Percentiles rank a stretch among this genome's conserved stretches.
Evolutionary conservation across 2,797 vertebrate genomes (phyloP).

Genomic region (Delichon dasypus): DNA sequence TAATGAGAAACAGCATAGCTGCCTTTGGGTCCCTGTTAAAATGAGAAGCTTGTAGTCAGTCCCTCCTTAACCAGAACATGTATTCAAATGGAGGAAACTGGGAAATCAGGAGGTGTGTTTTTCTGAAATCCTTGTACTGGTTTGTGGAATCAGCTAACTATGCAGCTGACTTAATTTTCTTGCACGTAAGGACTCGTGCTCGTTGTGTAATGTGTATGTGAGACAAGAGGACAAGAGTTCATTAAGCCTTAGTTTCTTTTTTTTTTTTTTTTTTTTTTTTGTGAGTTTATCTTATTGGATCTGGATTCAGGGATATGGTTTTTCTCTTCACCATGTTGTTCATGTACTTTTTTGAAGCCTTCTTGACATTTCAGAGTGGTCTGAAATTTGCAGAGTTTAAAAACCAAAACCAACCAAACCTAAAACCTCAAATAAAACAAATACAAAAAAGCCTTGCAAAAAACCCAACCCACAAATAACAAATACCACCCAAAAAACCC

Average conservation of each 20-base stretch:
- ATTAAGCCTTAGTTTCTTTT: neutral
- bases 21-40: neutral
- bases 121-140: neutral
- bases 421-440: neutral
- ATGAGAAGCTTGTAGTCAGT: neutral
- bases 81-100: neutral
- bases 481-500: neutral
- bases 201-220: accelerated
- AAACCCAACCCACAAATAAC: neutral
- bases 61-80: neutral
- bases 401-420: neutral
- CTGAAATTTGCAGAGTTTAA: neutral
- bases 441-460: neutral
- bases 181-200: neutral
- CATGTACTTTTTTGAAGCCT: neutral
- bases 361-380: neutral
- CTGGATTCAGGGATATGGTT: neutral
- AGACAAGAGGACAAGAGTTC: neutral
- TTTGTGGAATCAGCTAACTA: neutral
- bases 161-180: neutral
- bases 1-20: neutral
- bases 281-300: neutral
- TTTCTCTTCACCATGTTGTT: neutral
- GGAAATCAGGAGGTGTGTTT: neutral
- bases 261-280: neutral